These are phyloP conservation scores for Lottia gigantea DNA, from an alignment of 2,888 invertebrate species.

Conservation along the genomic window DNA sequence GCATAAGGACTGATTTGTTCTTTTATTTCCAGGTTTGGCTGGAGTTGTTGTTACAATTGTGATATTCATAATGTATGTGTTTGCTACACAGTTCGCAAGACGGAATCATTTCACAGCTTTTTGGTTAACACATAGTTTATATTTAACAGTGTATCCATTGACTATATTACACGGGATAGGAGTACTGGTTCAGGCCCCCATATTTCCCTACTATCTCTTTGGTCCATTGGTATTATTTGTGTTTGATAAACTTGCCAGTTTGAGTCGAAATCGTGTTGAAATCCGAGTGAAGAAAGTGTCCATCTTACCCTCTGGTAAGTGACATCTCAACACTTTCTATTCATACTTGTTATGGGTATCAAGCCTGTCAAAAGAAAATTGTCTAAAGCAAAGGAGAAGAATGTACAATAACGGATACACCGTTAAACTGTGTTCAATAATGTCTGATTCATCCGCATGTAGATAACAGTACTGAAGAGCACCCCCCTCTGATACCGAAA, in stretches of 20 bases:
- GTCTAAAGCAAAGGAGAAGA: too few relatives aligned
- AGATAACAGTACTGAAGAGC: too few relatives aligned
- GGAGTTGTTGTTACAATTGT: constrained; percentile 72
- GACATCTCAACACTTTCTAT: too few relatives aligned
- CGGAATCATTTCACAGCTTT: constrained; percentile 73
- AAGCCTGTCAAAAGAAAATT: too few relatives aligned
- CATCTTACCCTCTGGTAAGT: constrained; percentile 73
- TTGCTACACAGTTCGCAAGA: constrained; percentile 72
- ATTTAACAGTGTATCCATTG: constrained; percentile 73
- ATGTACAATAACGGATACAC: too few relatives aligned
- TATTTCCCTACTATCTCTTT: constrained; percentile 73
- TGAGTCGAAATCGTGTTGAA: constrained; percentile 73
- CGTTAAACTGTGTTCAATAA: too few relatives aligned
- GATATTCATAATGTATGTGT: constrained; percentile 72
- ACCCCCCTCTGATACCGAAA: too few relatives aligned
- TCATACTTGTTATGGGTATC: too few relatives aligned
- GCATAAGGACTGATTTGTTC: neutral
- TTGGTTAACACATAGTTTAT: constrained; percentile 74
- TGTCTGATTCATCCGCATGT: too few relatives aligned
- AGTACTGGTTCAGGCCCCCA: constrained; percentile 72
- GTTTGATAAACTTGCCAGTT: constrained; percentile 73
- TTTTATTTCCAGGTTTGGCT: constrained; percentile 69
- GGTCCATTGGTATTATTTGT: constrained; percentile 73
- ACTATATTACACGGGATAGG: constrained; percentile 74
- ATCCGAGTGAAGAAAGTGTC: constrained; percentile 73